Evolutionary conservation across 2,797 vertebrate genomes (phyloP), one percentile per base, ranked within the genome.

Genomic region (Pseudopleuronectes americanus): DNA sequence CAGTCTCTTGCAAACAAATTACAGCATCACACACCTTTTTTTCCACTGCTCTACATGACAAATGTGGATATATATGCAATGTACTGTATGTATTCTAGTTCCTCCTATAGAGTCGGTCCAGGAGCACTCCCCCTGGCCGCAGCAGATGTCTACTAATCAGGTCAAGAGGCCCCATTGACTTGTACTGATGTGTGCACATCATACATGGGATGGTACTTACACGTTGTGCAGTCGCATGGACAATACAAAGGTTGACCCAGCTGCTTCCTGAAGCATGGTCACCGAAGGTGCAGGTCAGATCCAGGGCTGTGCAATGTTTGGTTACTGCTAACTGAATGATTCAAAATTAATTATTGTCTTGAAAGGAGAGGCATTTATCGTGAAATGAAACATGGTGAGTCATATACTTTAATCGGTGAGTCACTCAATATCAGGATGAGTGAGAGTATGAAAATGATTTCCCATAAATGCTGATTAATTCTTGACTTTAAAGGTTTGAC

Each of bases 121-220:
- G 64, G 69, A 79, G 56, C 19, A 26, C 19, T 51, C 74, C 80
- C 80, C 75, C 54, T 43, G 68, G 89, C 68, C 64, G 79, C 53
- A 65, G 69, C 85, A 92, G 69, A 87, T 89, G 83, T 85, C 74
- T 74, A 23, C 52, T 84, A 89, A 89, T 89, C 78, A 84, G 87
- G 81, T 87, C 85, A 88, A 81, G 64, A 48, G 72, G 65, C 67
- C 48, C 71, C 60, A 45, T 58, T 74, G 68, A 87, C 81, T 79
- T 80, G 81, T 80, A 57, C 69, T 56, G 68, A 85, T 64, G 71
- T 84, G 72, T 65, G 70, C 23, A 59, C 23, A 59, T 45, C 47
- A 47, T 68, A 53, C 66, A 64, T 66, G 64, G 45, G 52, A 41
- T 66, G 64, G 45, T 60, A 38, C 49, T 59, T 48, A 12, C 16